Percentiles rank a stretch among this genome's conserved stretches.
phyloP scores from a whole-genome alignment of 2,113 vertebrate genomes.

The Heterochromis multidens region DNA sequence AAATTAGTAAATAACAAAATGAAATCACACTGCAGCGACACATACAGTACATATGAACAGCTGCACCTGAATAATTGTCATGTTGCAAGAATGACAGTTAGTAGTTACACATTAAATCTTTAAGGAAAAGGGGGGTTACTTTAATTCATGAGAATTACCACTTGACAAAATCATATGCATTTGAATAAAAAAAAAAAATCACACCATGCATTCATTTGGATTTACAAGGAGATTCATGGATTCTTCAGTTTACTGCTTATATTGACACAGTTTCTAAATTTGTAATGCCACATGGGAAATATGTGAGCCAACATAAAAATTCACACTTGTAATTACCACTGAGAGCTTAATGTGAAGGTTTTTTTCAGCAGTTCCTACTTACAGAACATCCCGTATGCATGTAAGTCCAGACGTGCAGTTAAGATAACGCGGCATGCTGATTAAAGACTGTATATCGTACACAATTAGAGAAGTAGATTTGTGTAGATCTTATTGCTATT shows the following conservation, averaged over 20 bases:
- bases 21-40: background rate
- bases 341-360: background rate
- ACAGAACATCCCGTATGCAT: background rate
- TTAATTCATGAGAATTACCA: background rate
- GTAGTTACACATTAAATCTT: background rate
- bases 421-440: background rate
- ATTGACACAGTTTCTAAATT: constrained; percentile 41
- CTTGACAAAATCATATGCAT: background rate
- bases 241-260: background rate
- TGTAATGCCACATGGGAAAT: background rate
- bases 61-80: background rate
- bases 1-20: background rate
- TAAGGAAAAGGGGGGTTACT: background rate
- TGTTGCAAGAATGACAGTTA: background rate
- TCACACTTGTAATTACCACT: background rate
- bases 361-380: background rate
- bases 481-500: background rate
- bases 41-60: background rate
- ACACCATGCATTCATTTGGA: background rate
- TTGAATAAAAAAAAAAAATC: background rate
- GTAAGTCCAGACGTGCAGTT: background rate
- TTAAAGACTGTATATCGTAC: background rate
- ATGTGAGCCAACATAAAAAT: background rate
- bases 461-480: background rate
- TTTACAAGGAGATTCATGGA: background rate